Percentiles rank a stretch among this genome's conserved stretches.
Evolutionary conservation across 2,888 invertebrate genomes (phyloP).

Genomic region (Meganola albula): DNA sequence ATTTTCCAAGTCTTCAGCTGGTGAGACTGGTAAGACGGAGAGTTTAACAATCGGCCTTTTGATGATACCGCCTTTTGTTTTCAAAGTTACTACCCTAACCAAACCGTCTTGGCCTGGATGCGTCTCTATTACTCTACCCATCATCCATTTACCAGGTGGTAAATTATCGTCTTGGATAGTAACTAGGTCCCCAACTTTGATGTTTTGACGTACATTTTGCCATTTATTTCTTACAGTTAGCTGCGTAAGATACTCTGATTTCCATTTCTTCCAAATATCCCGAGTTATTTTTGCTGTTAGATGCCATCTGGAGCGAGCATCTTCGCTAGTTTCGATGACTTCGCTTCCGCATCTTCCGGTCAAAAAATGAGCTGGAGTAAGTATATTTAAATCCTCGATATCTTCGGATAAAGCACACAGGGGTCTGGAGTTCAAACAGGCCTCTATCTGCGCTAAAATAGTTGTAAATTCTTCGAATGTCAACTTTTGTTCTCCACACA

Average conservation of each 20-base stretch:
- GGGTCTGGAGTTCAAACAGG: background rate
- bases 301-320: constrained; percentile 5
- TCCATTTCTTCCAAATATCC: constrained; percentile 3
- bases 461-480: constrained; percentile 7
- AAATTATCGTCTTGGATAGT: constrained; percentile 1
- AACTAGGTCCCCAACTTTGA: background rate
- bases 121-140: constrained; percentile 1
- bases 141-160: background rate
- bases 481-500: constrained; percentile 4
- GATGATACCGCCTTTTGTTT: background rate
- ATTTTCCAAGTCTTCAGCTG: too few relatives aligned
- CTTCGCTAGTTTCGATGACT: constrained; percentile 4
- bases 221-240: background rate
- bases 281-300: constrained; percentile 1
- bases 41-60: background rate
- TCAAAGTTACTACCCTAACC: background rate
- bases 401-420: constrained; percentile 2
- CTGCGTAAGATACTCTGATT: background rate
- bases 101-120: background rate
- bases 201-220: background rate
- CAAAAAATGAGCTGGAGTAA: background rate
- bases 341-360: background rate
- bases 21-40: background rate
- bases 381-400: constrained; percentile 1
- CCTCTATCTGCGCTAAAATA: too few relatives aligned